Evolutionary conservation across 2,797 vertebrate species (phyloP).

Genomic region (Ataeniobius toweri): DNA sequence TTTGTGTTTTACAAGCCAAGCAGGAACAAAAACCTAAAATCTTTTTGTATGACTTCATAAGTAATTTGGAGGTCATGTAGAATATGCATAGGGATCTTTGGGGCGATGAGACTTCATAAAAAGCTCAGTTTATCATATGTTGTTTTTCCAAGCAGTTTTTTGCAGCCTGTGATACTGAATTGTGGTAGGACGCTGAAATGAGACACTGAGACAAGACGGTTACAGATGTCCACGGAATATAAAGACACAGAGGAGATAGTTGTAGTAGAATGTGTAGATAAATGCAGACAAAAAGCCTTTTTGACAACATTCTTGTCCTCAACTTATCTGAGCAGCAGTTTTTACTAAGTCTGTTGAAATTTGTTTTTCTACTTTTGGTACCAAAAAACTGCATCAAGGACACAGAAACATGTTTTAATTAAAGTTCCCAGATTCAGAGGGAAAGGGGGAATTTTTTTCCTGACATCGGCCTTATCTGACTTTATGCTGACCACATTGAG

Average conservation of each 20-base stretch:
- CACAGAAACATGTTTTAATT: constrained; percentile 2
- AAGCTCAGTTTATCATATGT: too few relatives aligned
- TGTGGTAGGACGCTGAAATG: too few relatives aligned
- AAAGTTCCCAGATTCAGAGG: neutral
- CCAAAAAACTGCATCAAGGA: neutral
- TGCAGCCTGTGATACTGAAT: too few relatives aligned
- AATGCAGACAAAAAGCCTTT: neutral
- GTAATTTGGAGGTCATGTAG: neutral
- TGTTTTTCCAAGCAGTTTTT: too few relatives aligned
- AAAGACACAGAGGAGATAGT: too few relatives aligned
- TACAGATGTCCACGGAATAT: too few relatives aligned
- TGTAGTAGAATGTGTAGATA: neutral
- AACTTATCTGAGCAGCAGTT: neutral
- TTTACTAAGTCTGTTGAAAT: neutral
- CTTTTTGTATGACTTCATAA: neutral
- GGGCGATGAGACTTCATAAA: too few relatives aligned
- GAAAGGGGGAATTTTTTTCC: neutral
- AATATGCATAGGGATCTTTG: neutral
- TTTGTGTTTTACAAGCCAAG: neutral
- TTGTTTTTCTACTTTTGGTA: neutral
- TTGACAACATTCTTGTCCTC: neutral
- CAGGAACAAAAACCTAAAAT: neutral
- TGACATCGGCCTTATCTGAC: neutral
- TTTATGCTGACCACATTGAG: constrained; percentile 4
- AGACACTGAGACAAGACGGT: too few relatives aligned